These are phyloP conservation scores for Passer montanus DNA, from an alignment of 2,113 vertebrate species.

Conservation along the genomic window DNA sequence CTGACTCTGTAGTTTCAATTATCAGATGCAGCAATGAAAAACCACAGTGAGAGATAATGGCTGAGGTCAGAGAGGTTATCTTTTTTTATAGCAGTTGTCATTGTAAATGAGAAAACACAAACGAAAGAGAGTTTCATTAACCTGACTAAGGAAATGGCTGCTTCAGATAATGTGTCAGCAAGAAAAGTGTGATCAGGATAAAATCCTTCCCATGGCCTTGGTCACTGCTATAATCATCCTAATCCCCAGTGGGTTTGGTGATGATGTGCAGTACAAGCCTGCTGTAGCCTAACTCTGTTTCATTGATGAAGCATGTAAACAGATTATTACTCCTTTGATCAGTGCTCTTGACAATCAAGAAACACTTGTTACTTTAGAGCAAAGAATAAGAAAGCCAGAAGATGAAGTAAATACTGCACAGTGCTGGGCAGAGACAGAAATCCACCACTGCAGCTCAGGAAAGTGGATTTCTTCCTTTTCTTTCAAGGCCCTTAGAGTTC, in stretches of 20 bases:
- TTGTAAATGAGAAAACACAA: conserved; percentile 24
- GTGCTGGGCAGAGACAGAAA: not conserved
- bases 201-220: conserved; percentile 14
- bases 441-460: not conserved
- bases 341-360: not conserved
- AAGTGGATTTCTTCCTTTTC: not conserved
- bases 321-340: conserved; percentile 4
- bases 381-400: not conserved
- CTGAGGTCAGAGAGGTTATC: conserved; percentile 27
- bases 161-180: not conserved
- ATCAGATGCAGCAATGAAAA: conserved; percentile 2
- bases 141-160: not conserved
- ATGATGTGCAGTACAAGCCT: not conserved
- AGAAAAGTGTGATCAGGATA: not conserved
- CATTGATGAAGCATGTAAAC: not conserved
- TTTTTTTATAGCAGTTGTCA: not conserved
- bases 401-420: not conserved
- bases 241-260: not conserved
- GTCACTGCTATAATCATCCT: not conserved
- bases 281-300: not conserved
- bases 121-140: not conserved
- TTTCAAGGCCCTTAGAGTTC: not conserved
- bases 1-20: conserved; percentile 23
- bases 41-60: not conserved
- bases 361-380: not conserved